phyloP scores from a whole-genome alignment of 2,888 invertebrate genomes.

The Drosophila helvetica region DNA sequence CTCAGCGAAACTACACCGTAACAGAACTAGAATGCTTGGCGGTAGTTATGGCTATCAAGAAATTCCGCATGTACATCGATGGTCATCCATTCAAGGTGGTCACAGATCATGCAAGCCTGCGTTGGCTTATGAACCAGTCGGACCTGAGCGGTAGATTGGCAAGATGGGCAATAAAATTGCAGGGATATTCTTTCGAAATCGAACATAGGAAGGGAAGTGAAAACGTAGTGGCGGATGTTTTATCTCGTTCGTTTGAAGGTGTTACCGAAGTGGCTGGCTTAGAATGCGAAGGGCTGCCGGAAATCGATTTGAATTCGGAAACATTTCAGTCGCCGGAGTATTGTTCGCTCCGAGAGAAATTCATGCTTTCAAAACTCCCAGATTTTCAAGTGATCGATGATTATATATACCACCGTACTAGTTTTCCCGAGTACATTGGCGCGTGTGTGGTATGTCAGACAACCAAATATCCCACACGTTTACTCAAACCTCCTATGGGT shows the following conservation, averaged over 20 bases:
- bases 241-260: slow-evolving; percentile 1
- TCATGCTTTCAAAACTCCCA: too few relatives aligned
- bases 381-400: too few relatives aligned
- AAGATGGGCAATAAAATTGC: neutral
- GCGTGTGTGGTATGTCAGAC: neutral
- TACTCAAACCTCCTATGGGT: neutral
- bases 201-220: slow-evolving; percentile 6
- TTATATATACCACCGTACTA: too few relatives aligned
- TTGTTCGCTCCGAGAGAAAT: too few relatives aligned
- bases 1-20: slow-evolving; percentile 15
- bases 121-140: slow-evolving; percentile 5
- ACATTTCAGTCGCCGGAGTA: too few relatives aligned
- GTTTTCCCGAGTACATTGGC: neutral
- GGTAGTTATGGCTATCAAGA: neutral
- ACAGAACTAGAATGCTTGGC: slow-evolving; percentile 13
- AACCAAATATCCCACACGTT: neutral
- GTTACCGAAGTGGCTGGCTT: too few relatives aligned
- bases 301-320: too few relatives aligned
- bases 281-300: too few relatives aligned
- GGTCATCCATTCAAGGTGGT: neutral
- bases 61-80: neutral
- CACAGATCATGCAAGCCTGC: neutral
- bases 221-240: neutral
- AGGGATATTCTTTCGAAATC: neutral
- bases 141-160: neutral